Evolutionary conservation across 37 sponge, comb jelly and placozoan genomes (phyloP), one percentile per base, ranked within the genome.

Genomic region (Beroe ovata): DNA sequence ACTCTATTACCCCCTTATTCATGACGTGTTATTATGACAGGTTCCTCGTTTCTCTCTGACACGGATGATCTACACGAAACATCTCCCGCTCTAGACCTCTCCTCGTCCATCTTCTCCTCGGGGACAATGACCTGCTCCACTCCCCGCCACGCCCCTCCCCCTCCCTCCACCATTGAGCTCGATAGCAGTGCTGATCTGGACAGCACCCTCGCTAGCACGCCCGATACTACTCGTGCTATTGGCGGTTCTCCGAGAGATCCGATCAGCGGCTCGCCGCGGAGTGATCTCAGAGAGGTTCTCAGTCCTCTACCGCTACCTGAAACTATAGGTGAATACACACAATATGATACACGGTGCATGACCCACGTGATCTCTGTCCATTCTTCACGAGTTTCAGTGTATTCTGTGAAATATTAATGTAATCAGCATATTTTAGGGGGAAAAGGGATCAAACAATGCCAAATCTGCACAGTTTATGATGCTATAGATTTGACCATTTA

Each of bases 101-200:
- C 54, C 54, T 62, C 63, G 23, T 66, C 30, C 36, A 29, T 37
- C 33, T 66, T 30, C 69, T 66, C 69, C 36, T 29, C 30, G 36
- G 30, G 69, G 29, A 66, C 69, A 32, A 18, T 33, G 33, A 66
- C 69, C 33, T 66, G 69, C 69, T 34, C 36, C 16, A 66, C 69
- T 29, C 69, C 69, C 69, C 29, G 30, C 2, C 69, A 66, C 69
- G 25, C 69, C 35, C 69, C 69, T 26, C 69, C 69, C 35, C 35
- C 25, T 14, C 69, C 69, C 36, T 30, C 69, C 2, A 14, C 33
- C 16, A 66, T 66, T 18, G 54, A 47, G 11, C 54, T 47, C 11
- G 54, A 47, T 47, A 47, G 54, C 54, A 47, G 11, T 11, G 54
- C 54, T 16, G 54, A 47, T 11, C 54, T 47, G 54, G 54, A 47